Base-by-base conservation (phyloP, 2,797 vertebrate genomes). In the Dendrocincla tyrannina region DNA sequence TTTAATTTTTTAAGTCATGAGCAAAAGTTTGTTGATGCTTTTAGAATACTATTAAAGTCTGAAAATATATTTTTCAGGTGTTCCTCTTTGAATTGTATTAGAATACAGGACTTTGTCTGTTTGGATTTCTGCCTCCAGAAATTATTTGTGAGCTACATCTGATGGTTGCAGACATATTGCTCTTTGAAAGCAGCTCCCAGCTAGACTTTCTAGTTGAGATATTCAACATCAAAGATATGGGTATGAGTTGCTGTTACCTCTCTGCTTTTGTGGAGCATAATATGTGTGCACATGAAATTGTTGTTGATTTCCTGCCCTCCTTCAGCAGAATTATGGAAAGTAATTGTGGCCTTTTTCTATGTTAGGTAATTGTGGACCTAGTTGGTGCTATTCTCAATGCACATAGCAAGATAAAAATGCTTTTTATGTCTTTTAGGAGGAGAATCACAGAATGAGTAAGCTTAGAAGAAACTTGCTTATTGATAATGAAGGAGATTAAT, bases 301-400 rank as follows among this genome's bases (percentile, higher is more conserved):
- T 41, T 13, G 10, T 73, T 74, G n/a, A 37, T 82, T 92, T 79
- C 60, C 27, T 79, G 44, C 49, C 28, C 12, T 35, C 53, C 59
- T 93, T 73, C 78, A 55, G 46, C 58, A 69, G 64, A 91, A 59
- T 41, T 75, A 35, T 68, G 17, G 24, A 58, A 93, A 84, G 33
- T 66, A 75, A 86, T 93, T 76, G 25, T 24, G 25, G 74, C 41
- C 17, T 52, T 91, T 85, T 80, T 50, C 24, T 55, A 0, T 58
- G 14, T 25, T 83, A 49, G 64, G 35, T 68, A 89, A 63, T 73
- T 70, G 30, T 73, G 58, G 69, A 63, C 85, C 85, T 91, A 85
- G 17, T 62, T 60, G 27, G 27, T 74, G 72, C 52, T 78, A 39
- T 70, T 93, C 33, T 85, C 35, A 46, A 30, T 82, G 30, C 8